Evolutionary conservation across 2,113 vertebrate genomes (phyloP).

Genomic region (Mobula hypostoma): DNA sequence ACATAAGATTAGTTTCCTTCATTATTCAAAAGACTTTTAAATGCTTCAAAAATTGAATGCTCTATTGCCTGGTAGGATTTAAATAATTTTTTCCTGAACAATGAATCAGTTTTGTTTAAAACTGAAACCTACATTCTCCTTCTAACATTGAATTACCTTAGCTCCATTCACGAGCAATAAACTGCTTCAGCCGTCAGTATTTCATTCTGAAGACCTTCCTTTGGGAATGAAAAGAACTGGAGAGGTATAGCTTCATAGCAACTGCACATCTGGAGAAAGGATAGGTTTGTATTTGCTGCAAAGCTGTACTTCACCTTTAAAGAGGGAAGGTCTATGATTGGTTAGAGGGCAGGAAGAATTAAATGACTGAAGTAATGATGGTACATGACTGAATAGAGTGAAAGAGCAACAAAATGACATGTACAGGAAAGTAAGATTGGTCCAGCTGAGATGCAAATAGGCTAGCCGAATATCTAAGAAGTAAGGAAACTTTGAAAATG

Average conservation of each 20-base stretch:
- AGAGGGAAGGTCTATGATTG: background rate
- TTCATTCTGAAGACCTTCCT: background rate
- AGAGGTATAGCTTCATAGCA: background rate
- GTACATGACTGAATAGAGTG: background rate
- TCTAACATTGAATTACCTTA: background rate
- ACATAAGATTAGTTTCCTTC: background rate
- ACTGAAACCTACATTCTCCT: background rate
- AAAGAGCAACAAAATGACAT: background rate
- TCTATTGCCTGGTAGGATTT: too few relatives aligned
- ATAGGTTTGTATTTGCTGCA: too few relatives aligned
- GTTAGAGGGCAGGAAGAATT: background rate
- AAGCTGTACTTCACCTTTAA: background rate
- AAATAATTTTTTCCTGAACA: background rate
- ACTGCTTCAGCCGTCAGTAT: background rate
- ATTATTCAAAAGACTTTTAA: background rate
- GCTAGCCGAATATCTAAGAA: too few relatives aligned
- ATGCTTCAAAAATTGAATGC: background rate
- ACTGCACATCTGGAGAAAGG: background rate
- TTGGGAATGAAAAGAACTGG: background rate
- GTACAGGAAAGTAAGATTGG: too few relatives aligned
- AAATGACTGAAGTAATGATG: background rate
- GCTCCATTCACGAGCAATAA: background rate
- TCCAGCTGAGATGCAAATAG: too few relatives aligned
- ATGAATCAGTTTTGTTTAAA: background rate
- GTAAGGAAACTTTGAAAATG: too few relatives aligned